Base-by-base conservation (phyloP, 1,140 invertebrate species). In the Oreohelix idahoensis region DNA sequence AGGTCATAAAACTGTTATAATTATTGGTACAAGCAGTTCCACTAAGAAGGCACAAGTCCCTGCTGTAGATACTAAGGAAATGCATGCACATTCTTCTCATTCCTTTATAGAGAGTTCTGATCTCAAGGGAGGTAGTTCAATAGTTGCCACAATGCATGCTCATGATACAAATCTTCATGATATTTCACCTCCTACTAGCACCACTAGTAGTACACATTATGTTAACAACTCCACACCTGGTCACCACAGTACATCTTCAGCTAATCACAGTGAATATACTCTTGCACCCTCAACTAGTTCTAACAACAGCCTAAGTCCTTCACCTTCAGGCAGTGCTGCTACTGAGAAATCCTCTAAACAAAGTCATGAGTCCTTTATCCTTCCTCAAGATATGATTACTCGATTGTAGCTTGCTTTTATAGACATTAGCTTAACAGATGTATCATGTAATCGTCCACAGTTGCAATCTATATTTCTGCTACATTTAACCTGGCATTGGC, bases 331-430 rank as follows among this genome's bases (percentile, higher is more conserved):
- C 26, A 58, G 2, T 58, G 26, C 51, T 58, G 26, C 51, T 23
- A 23, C 10, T 23, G 26, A 58, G 1, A 38, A 32, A 20, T 70
- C 69, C 15, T 70, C 29, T 35, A n/a, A 35, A 35, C 69, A 15
- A 38, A 74, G 42, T 1, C 71, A 38, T 5, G 35, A 74, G n/a
- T 53, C 75, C 29, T 77, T 77, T 58, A 77, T 39, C 17, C 49
- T 77, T 53, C 75, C 75, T 13, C 45, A 51, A 53, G 75, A 77
- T 29, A 53, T 51, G n/a, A 45, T 77, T 13, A 77, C 75, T 53
- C 42, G 75, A 53, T 29, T 77, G 2, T 77, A 58, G 26, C 38
- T 45, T 58, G 51, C 51, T 58, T 58, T 58, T 23, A 23, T 58
- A 58, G 51, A 58, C 51, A 58, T 58, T 15, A 15, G 10, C 51